Base-by-base conservation (phyloP, 2,888 invertebrate genomes). In the Napeogenes sylphis region DNA sequence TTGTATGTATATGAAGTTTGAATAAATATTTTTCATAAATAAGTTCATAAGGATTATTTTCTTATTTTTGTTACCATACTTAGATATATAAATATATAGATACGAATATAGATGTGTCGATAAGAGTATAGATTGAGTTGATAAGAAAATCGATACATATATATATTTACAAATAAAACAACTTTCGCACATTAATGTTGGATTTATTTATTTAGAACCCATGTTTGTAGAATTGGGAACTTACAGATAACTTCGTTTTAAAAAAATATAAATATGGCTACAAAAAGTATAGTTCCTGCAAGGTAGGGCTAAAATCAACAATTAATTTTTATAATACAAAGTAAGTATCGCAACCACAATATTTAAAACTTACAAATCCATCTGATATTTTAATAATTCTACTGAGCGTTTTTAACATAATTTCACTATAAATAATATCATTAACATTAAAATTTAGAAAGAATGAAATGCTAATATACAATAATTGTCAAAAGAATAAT, bases 121-220 rank as follows among this genome's bases (percentile, higher is more conserved):
- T 21, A 1, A 21, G 21, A 21, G 21, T 21, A 21, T 21, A 21
- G 21, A 21, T 21, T 21, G 21, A 21, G 21, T 21, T 21, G 21
- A 21, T 21, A 21, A 21, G 21, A 21, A 21, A 21, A 21, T 21
- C 21, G 21, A 21, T 21, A 21, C 21, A 21, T 21, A 21, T 21
- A 21, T 14, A 35, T 42, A 12, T 42, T 42, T 42, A 42, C 2
- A 55, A 70, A 70, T 71, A 62, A 69, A 72, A 70, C 76, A 70
- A 78, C 73, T 70, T 69, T 69, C 73, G 69, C 66, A 67, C 64
- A 71, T 73, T 66, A 71, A 73, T 75, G 81, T 86, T 79, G 83
- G 82, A 85, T 89, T 86, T 84, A 87, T 90, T 89, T 87, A 89
- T 89, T 90, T 84, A 89, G 87, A 89, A 85, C 89, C 86, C 87